phyloP scores from a whole-genome alignment of 2,888 invertebrate species.

The Halictus ligatus region DNA sequence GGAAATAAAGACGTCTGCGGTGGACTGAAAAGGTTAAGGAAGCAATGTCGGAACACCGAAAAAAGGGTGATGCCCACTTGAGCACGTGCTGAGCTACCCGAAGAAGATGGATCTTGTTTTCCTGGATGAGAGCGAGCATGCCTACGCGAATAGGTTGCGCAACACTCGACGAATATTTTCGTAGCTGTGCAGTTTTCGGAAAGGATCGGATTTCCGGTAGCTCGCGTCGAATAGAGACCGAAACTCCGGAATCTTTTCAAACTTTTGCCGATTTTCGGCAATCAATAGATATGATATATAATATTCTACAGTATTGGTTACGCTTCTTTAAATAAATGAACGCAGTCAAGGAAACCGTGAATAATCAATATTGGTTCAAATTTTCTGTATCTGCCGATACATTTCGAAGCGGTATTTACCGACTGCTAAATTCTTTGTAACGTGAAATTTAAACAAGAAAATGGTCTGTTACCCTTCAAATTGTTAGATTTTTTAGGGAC shows the following conservation, averaged over 20 bases:
- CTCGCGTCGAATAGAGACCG: slow-evolving; percentile 17
- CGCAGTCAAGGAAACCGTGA: background rate
- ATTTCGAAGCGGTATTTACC: background rate
- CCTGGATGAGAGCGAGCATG: slow-evolving; percentile 43
- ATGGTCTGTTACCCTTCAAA: background rate
- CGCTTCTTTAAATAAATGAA: background rate
- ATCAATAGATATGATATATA: background rate
- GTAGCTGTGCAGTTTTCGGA: slow-evolving; percentile 74
- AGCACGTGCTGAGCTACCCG: slow-evolving; percentile 70
- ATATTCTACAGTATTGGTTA: background rate
- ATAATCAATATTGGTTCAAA: background rate
- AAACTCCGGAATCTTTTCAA: slow-evolving; percentile 19
- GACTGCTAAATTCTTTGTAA: background rate
- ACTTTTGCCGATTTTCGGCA: background rate
- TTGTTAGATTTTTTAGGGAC: background rate
- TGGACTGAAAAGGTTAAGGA: slow-evolving; percentile 25
- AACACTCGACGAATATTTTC: slow-evolving; percentile 72
- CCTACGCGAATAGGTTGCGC: slow-evolving; percentile 70
- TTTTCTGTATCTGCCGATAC: background rate
- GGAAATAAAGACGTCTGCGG: background rate
- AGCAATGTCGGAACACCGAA: slow-evolving; percentile 23
- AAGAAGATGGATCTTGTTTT: slow-evolving; percentile 64
- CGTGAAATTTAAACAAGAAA: background rate
- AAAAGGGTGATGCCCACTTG: slow-evolving; percentile 54
- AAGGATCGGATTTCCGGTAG: slow-evolving; percentile 67